These are phyloP conservation scores for Adineta ricciae DNA, from an alignment of 2,888 invertebrate species.

Conservation along the genomic window DNA sequence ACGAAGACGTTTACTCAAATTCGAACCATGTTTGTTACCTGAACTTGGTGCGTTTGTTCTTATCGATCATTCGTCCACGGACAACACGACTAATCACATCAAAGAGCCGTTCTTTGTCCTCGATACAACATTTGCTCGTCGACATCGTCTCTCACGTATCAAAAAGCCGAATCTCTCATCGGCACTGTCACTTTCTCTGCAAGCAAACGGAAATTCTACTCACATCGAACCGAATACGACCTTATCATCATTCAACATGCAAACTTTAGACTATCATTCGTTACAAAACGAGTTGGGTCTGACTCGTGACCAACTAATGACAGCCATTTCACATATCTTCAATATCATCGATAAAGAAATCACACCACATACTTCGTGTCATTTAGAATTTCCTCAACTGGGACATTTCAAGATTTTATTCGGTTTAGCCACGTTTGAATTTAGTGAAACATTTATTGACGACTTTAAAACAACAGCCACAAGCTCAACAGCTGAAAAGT, in stretches of 20 bases:
- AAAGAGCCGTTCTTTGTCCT: constrained; percentile 21
- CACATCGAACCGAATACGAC: constrained; percentile 11
- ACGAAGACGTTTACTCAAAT: neutral
- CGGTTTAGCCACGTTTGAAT: neutral
- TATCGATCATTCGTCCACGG: neutral
- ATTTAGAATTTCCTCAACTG: constrained; percentile 10
- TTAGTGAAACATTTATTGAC: neutral
- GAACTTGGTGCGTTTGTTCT: neutral
- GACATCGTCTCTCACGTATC: constrained; percentile 14
- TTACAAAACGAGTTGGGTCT: constrained; percentile 8
- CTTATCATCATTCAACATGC: constrained; percentile 17
- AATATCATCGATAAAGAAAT: constrained; percentile 13
- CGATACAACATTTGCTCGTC: constrained; percentile 13
- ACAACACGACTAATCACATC: neutral
- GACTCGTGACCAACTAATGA: neutral
- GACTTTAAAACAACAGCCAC: neutral
- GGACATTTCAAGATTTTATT: constrained; percentile 5
- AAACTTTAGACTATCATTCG: neutral
- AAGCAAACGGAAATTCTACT: constrained; percentile 3
- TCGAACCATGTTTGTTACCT: constrained; percentile 14
- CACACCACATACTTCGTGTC: neutral
- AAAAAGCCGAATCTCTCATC: constrained; percentile 13
- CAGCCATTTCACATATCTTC: neutral
- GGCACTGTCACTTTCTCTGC: constrained; percentile 6
- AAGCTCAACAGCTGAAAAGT: neutral